These are phyloP conservation scores for Anastrepha obliqua DNA, from an alignment of 1,140 invertebrate species.

Conservation along the genomic window DNA sequence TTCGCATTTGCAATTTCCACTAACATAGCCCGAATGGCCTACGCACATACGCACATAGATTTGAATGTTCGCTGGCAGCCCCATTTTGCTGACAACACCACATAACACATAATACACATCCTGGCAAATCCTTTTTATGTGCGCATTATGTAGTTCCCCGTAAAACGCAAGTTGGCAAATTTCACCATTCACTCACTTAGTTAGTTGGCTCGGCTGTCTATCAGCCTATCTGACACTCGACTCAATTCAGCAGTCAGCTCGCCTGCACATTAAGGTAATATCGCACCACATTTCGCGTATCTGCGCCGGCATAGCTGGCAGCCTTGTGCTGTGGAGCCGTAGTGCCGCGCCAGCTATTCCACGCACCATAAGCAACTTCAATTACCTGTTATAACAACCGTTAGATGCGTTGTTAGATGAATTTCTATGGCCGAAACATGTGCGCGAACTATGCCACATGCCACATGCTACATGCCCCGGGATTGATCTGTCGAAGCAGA, in stretches of 20 bases:
- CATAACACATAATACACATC: conserved; percentile 50
- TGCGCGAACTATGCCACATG: conserved; percentile 45
- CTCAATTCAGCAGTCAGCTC: not conserved
- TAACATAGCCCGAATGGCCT: not conserved
- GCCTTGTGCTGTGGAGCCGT: not conserved
- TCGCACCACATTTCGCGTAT: conserved; percentile 47
- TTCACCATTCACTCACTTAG: not conserved
- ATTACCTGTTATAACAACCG: conserved; percentile 73
- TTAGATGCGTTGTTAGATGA: conserved; percentile 75
- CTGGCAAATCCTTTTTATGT: conserved; percentile 73
- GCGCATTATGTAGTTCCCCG: conserved; percentile 71
- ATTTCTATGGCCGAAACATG: conserved; percentile 73
- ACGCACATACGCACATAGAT: not conserved
- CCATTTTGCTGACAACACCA: conserved; percentile 3
- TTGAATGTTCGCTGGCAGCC: not conserved
- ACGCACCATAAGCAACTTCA: conserved; percentile 72
- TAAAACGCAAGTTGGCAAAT: not conserved
- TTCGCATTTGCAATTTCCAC: conserved; percentile 56
- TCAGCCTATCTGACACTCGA: not conserved
- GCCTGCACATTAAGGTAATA: conserved; percentile 41
- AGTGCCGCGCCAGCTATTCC: conserved; percentile 60
- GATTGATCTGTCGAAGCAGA: conserved; percentile 50
- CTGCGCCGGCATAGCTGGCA: not conserved
- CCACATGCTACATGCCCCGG: conserved; percentile 49
- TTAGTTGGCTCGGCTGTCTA: not conserved